Evolutionary conservation across 2,113 vertebrate genomes (phyloP).

Genomic region (Panurus biarmicus): DNA sequence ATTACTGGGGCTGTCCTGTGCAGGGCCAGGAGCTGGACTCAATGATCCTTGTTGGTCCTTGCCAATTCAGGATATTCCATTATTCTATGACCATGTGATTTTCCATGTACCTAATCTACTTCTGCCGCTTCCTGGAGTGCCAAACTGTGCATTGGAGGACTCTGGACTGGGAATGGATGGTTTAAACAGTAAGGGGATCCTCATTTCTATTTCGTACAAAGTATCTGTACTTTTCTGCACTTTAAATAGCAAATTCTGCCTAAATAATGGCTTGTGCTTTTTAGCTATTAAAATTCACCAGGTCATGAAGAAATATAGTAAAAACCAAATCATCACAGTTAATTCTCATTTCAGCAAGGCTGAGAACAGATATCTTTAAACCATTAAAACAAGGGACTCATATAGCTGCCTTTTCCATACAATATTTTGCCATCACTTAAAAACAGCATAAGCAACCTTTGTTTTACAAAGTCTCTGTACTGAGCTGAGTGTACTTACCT

Average conservation of each 20-base stretch:
- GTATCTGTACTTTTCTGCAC: not conserved
- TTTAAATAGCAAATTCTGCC: not conserved
- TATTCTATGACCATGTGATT: not conserved
- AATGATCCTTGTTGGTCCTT: not conserved
- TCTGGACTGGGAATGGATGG: not conserved
- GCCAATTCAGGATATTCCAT: not conserved
- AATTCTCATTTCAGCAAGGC: not conserved
- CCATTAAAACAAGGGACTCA: not conserved
- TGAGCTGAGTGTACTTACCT: not conserved
- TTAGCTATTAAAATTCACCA: not conserved
- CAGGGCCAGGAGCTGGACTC: not conserved
- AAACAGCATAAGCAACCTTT: not conserved
- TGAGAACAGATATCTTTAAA: not conserved
- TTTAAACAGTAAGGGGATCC: not conserved
- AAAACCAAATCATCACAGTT: not conserved
- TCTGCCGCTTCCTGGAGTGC: not conserved
- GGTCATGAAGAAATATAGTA: not conserved
- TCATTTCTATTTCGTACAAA: not conserved
- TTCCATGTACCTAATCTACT: not conserved
- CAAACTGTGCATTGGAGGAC: not conserved
- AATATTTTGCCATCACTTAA: not conserved
- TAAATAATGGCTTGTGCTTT: not conserved
- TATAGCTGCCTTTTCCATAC: not conserved
- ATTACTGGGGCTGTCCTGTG: not conserved
- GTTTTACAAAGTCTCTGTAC: not conserved